Base-by-base conservation (phyloP, 2,113 vertebrate genomes). In the Vireo altiloquus region DNA sequence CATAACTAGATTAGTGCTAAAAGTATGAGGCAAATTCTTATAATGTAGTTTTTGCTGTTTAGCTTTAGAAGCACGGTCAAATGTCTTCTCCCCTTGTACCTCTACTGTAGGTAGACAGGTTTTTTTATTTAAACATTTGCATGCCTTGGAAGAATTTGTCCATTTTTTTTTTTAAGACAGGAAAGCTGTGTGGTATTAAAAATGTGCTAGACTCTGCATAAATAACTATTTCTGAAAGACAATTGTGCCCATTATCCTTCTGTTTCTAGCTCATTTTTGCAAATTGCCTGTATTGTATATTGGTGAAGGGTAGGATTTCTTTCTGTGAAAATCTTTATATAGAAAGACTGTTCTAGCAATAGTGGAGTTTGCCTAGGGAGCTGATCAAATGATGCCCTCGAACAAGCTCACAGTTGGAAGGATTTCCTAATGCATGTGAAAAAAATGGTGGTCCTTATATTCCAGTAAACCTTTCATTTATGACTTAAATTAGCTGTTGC, bases 191-290 rank as follows among this genome's bases (percentile, higher is more conserved):
- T n/a, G 53, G 12, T 81, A 40, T 31, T 65, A 53, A 80, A 85
- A 71, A 56, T 1, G 0, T 44, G 7, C 33, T 63, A 20, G 7
- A 21, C 54, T 72, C 37, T 82, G 44, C 0, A 0, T 65, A 52
- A 92, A 13, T 54, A 78, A 18, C 40, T 81, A 10, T 46, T 92
- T 39, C 33, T 63, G 54, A 89, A 85, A 54, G 68, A 27, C 15
- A 28, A 10, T 80, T 85, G 6, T 71, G 33, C 27, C 31, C 39
- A 35, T 90, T 59, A 59, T 59, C n/a, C 30, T 65, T 76, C 9
- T 65, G 50, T 53, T 82, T 86, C 31, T 83, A n/a, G 10, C 28
- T 92, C 3, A 17, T 44, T 70, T 86, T 86, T 39, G 27, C 22
- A 80, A 42, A 33, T 54, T 75, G 27, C 16, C 6, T 56, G 22